A percentile compares a stretch with the other conserved stretches of the same genome.
Evolutionary conservation across 1,140 invertebrate genomes (phyloP).

Genomic region (Drosophila persimilis): DNA sequence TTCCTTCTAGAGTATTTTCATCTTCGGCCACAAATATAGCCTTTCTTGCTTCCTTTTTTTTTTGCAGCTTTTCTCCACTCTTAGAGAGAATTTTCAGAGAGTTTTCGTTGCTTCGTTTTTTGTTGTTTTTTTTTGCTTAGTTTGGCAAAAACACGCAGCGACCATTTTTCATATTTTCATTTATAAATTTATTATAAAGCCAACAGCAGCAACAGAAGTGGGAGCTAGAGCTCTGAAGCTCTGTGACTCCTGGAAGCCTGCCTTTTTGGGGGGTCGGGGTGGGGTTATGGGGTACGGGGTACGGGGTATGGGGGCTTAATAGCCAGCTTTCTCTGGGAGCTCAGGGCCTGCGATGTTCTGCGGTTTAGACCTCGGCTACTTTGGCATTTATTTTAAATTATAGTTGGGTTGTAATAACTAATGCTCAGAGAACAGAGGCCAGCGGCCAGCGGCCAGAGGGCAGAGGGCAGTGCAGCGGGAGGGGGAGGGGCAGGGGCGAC

Average conservation of each 20-base stretch:
- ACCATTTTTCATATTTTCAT: conserved; percentile 81
- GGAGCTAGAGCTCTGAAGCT: background rate
- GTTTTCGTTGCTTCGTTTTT: too few relatives aligned
- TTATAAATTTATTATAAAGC: conserved; percentile 81
- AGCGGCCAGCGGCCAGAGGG: too few relatives aligned
- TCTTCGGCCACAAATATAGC: too few relatives aligned
- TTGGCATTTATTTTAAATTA: conserved; percentile 81
- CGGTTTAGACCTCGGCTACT: conserved; percentile 73
- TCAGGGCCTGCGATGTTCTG: conserved; percentile 49
- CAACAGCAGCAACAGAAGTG: conserved; percentile 19
- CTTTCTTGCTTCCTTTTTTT: background rate
- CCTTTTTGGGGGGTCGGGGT: too few relatives aligned
- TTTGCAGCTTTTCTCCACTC: conserved; percentile 42
- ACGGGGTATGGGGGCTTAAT: conserved; percentile 50
- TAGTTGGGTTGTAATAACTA: conserved; percentile 76
- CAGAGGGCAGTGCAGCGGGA: too few relatives aligned
- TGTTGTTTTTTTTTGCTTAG: conserved; percentile 52
- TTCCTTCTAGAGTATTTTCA: too few relatives aligned
- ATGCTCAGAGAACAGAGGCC: conserved; percentile 45
- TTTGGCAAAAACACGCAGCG: conserved; percentile 78
- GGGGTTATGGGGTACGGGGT: too few relatives aligned
- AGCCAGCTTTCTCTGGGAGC: conserved; percentile 40
- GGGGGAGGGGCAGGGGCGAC: background rate
- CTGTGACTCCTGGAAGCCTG: conserved; percentile 13
- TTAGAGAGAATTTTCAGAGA: conserved; percentile 41